Base-by-base conservation (phyloP, 2,113 vertebrate species). In the Alaudala cheleensis region DNA sequence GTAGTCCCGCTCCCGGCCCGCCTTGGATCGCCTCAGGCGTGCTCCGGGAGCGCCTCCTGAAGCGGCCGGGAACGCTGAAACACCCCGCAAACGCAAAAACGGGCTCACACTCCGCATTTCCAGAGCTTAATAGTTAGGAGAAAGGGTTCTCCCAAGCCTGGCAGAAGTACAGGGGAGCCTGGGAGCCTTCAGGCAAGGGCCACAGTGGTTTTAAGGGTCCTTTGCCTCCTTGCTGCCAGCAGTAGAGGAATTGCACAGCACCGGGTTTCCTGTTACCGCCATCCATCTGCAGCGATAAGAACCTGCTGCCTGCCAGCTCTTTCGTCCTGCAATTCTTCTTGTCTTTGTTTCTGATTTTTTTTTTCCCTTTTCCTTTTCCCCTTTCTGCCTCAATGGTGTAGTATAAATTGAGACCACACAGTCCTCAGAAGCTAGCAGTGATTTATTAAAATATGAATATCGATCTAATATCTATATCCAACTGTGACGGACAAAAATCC, bases 31-130 rank as follows among this genome's bases (percentile, higher is more conserved):
- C 34, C 39, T 5, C 28, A 0, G 28, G 4, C 3, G 0, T 4
- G 3, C 2, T 14, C 20, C 2, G 2, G 39, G 6, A 13, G n/a
- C 0, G 19, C 10, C 9, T 28, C 13, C 0, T 0, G n/a, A 2
- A 31, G 34, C 8, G 1, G 34, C 10, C 24, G 2, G 50, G 4
- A 10, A 0, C 5, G 29, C 10, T 2, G 34, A 5, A 10, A 44
- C 11, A 2, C 0, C 14, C 6, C 16, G 2, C 22, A 8, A 33
- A 28, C 2, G 5, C 33, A 6, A 12, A 15, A 14, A 6, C 11
- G 12, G 10, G 5, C 7, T n/a, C 18, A 13, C 13, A 5, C 29
- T 14, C 21, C 15, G 3, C 16, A 5, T 12, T 80, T 20, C 42
- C 37, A 24, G n/a, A 12, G 1, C 22, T 81, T 40, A 14, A 4